These are phyloP conservation scores for Baronia brevicornis DNA, from an alignment of 2,888 invertebrate genomes.

Conservation along the genomic window DNA sequence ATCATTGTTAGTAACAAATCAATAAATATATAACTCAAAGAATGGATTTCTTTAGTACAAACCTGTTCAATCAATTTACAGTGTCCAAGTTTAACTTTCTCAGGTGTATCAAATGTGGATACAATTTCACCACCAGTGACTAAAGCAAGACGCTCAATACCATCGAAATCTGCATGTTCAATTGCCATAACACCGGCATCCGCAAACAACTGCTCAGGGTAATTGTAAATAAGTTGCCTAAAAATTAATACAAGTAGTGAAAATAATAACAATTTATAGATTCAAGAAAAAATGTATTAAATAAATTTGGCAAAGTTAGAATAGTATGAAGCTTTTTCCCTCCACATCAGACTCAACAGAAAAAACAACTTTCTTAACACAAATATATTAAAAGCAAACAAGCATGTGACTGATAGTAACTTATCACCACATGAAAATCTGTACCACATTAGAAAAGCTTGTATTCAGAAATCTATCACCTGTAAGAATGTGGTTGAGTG, in stretches of 20 bases:
- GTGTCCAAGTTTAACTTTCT: conserved; percentile 91
- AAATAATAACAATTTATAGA: neutral
- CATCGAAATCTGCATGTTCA: conserved; percentile 99
- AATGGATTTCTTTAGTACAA: conserved; percentile 4
- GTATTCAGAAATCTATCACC: too few species aligned
- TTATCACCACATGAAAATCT: too few species aligned
- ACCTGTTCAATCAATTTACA: conserved; percentile 97
- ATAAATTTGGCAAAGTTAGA: neutral
- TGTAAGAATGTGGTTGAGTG: too few species aligned
- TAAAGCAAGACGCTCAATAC: conserved; percentile 96
- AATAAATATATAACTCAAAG: neutral
- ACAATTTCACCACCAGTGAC: conserved; percentile 99
- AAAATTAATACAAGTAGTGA: conserved; percentile 16
- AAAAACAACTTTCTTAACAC: too few species aligned
- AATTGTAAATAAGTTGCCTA: conserved; percentile 99
- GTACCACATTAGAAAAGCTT: too few species aligned
- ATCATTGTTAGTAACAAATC: neutral
- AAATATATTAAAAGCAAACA: too few species aligned
- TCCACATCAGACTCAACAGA: too few species aligned
- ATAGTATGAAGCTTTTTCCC: neutral
- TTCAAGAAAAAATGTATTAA: neutral
- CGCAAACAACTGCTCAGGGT: conserved; percentile 99
- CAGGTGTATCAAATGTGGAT: conserved; percentile 97
- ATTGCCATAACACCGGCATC: conserved; percentile 99
- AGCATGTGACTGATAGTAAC: too few species aligned